Percentiles rank a stretch among this genome's conserved stretches.
Evolutionary conservation across 1,140 invertebrate genomes (phyloP).

Genomic region (Ostrea edulis): DNA sequence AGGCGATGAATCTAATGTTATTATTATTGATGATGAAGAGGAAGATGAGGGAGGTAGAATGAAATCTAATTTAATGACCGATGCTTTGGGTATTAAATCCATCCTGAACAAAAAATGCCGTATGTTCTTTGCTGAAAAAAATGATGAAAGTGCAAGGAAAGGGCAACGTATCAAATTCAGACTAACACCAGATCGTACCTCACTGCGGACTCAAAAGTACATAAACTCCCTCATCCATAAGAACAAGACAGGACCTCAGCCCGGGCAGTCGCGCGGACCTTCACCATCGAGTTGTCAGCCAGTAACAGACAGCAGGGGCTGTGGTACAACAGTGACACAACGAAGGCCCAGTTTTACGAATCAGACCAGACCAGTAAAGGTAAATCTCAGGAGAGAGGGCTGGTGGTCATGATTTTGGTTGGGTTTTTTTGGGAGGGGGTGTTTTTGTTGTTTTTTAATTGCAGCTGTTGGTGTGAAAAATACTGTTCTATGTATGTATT

Average conservation of each 20-base stretch:
- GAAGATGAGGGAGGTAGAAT: neutral
- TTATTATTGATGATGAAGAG: conserved; percentile 13
- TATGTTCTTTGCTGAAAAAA: conserved; percentile 23
- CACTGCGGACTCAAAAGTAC: neutral
- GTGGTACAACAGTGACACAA: neutral
- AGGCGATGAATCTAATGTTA: neutral
- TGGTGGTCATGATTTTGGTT: no score
- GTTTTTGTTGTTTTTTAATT: no score
- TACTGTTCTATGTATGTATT: no score
- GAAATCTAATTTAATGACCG: neutral
- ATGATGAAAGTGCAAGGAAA: neutral
- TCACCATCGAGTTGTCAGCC: neutral
- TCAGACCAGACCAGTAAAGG: neutral
- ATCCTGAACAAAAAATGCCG: conserved; percentile 6
- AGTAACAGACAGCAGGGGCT: neutral
- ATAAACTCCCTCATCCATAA: conserved; percentile 8
- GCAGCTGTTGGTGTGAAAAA: no score
- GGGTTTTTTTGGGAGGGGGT: no score
- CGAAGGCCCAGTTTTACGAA: neutral
- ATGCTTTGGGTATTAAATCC: neutral
- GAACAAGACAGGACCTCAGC: neutral
- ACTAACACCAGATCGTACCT: neutral
- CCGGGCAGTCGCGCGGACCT: neutral
- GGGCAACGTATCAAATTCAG: neutral
- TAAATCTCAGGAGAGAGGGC: no score